Conservation (phyloP, 2,113 vertebrate species). For the Isurus oxyrinchus region DNA sequence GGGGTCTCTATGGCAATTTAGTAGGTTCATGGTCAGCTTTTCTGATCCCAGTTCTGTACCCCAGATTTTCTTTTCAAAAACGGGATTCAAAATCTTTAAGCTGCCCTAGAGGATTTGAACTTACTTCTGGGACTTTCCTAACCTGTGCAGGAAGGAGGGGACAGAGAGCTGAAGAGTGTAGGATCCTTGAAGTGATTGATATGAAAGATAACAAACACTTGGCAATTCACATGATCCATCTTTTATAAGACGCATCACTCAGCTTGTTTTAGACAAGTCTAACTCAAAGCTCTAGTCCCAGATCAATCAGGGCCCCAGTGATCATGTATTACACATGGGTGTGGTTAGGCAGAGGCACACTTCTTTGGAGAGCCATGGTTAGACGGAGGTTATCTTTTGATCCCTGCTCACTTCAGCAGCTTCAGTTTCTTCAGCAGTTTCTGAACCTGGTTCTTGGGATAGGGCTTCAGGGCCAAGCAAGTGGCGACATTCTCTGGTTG, state of each 20-base stretch:
- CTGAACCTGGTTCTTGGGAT: conserved; percentile 74
- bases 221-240: not conserved
- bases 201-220: not conserved
- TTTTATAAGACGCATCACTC: not conserved
- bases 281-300: not conserved
- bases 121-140: no score
- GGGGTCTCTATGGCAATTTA: no score
- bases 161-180: no score
- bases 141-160: not conserved
- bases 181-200: not conserved
- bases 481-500: conserved; percentile 80
- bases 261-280: not conserved
- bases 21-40: no score
- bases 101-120: no score
- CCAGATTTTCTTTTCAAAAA: no score
- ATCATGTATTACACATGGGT: not conserved
- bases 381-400: not conserved
- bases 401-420: conserved; percentile 67
- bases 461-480: conserved; percentile 78
- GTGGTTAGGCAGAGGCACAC: no score
- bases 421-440: conserved; percentile 73
- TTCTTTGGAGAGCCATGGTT: not conserved
- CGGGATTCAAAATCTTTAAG: no score
- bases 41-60: no score
- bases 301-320: not conserved